Percentiles rank a stretch among this genome's conserved stretches.
These are phyloP conservation scores for Drosophila lutescens DNA, from an alignment of 2,888 invertebrate species.

Conservation along the genomic window DNA sequence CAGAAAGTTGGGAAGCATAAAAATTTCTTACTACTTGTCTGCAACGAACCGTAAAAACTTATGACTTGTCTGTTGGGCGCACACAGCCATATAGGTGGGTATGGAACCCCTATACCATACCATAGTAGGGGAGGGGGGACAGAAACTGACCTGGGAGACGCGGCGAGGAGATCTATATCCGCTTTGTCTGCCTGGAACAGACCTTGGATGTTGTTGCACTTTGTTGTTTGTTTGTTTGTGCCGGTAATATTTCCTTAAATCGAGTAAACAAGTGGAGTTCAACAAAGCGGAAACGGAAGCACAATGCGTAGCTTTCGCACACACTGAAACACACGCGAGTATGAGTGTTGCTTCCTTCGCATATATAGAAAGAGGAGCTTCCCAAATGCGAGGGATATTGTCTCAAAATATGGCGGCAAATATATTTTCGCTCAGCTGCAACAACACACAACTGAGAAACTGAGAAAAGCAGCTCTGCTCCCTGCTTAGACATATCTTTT, in stretches of 20 bases:
- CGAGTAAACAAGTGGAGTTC: conserved; percentile 81
- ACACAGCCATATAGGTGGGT: conserved; percentile 15
- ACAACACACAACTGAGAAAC: conserved; percentile 41
- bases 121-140: not conserved
- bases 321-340: conserved; percentile 20
- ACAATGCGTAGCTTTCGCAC: conserved; percentile 72
- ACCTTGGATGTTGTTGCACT: conserved; percentile 58
- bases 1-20: conserved; percentile 76
- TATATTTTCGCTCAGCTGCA: conserved; percentile 70
- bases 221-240: conserved; percentile 72
- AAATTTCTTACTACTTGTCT: conserved; percentile 75
- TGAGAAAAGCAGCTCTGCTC: conserved; percentile 6
- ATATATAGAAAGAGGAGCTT: conserved; percentile 7
- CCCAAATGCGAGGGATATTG: conserved; percentile 65
- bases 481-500: conserved; percentile 31
- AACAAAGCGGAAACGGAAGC: conserved; percentile 81
- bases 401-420: conserved; percentile 80
- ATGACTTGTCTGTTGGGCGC: conserved; percentile 77
- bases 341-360: conserved; percentile 34
- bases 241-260: conserved; percentile 81
- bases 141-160: conserved; percentile 29
- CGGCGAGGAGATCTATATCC: conserved; percentile 40
- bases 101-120: too few species aligned
- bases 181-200: conserved; percentile 29
- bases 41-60: conserved; percentile 77